Evolutionary conservation across 2,888 invertebrate species (phyloP), one percentile per base, ranked within the genome.

Genomic region (Drosophila buzzatii): DNA sequence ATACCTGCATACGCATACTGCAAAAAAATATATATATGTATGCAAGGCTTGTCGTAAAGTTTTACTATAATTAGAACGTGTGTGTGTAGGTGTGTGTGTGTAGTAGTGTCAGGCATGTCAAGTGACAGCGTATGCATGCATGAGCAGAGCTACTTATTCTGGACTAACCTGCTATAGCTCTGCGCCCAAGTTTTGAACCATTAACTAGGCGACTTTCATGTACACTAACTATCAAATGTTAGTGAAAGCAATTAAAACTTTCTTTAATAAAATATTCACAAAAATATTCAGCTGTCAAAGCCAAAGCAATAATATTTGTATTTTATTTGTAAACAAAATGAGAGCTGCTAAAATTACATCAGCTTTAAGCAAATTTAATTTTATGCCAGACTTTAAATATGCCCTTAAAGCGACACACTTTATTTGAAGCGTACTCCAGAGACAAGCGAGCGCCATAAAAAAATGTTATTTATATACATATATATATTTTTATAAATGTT

Each of bases 61-160:
- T 33, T 58, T 62, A 51, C 33, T 53, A 80, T 68, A 71, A 78
- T 80, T 76, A 75, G 61, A 51, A 18, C 7, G 45, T 20, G 35
- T 37, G n/a, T 7, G 12, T 10, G 23, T 23, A 8, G 23, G 23
- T 27, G 47, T 20, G 37, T 20, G 37, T 45, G 7, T 42, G 20
- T 27, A 18, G 33, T 23, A n/a, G 10, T 42, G 64, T 41, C 52
- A 61, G 52, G 64, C 69, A 66, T 78, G 70, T 73, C 85, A 85
- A 82, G 85, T 84, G 62, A 67, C 79, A 70, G 66, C 67, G 47
- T 53, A 52, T 52, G 49, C 31, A 16, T 67, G 69, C 31, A 16
- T 67, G 69, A 71, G 61, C 49, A 51, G 55, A 27, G 51, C 41
- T 53, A 65, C 80, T 71, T 77, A 62, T 39, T 20, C 55, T 47